Evolutionary conservation across 2,113 vertebrate species (phyloP).

Genomic region (Platichthys flesus): DNA sequence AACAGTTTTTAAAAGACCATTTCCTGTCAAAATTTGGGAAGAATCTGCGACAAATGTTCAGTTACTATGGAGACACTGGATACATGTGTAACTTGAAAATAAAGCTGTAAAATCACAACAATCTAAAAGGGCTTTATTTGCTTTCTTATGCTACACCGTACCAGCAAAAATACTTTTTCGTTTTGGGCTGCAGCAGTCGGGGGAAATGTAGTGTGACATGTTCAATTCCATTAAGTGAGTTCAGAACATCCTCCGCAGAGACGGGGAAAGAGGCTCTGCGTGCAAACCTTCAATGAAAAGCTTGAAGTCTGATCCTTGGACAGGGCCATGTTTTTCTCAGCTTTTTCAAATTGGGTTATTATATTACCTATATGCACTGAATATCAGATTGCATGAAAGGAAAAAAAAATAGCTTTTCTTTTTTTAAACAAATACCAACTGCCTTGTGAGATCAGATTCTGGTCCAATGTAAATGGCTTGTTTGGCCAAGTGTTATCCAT

Average conservation of each 20-base stretch:
- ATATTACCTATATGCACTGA: slow-evolving; percentile 68
- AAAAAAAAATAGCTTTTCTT: slow-evolving; percentile 4
- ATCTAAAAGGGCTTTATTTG: slow-evolving; percentile 60
- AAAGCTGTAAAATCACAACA: slow-evolving; percentile 44
- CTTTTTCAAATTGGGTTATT: slow-evolving; percentile 69
- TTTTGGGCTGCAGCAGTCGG: slow-evolving; percentile 38
- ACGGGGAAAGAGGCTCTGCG: slow-evolving; percentile 35
- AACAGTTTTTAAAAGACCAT: slow-evolving; percentile 69
- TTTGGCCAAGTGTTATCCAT: slow-evolving; percentile 77
- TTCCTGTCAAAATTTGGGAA: slow-evolving; percentile 50
- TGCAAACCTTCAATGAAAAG: slow-evolving; percentile 67
- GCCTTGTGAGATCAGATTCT: slow-evolving; percentile 66
- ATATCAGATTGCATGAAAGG: slow-evolving; percentile 55
- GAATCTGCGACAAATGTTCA: slow-evolving; percentile 56
- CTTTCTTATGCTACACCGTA: slow-evolving; percentile 50
- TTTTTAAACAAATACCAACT: slow-evolving; percentile 63
- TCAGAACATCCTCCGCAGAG: slow-evolving; percentile 62
- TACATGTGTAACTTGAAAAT: slow-evolving; percentile 23
- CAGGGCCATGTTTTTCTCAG: slow-evolving; percentile 65
- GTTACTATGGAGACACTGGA: slow-evolving; percentile 39
- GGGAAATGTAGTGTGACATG: slow-evolving; percentile 57
- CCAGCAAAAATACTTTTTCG: slow-evolving; percentile 38
- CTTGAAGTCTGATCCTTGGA: slow-evolving; percentile 62
- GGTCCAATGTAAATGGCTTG: slow-evolving; percentile 67
- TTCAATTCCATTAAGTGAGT: slow-evolving; percentile 58